Conservation (phyloP, 1,140 invertebrate genomes). For the Paracyclopina nana region DNA sequence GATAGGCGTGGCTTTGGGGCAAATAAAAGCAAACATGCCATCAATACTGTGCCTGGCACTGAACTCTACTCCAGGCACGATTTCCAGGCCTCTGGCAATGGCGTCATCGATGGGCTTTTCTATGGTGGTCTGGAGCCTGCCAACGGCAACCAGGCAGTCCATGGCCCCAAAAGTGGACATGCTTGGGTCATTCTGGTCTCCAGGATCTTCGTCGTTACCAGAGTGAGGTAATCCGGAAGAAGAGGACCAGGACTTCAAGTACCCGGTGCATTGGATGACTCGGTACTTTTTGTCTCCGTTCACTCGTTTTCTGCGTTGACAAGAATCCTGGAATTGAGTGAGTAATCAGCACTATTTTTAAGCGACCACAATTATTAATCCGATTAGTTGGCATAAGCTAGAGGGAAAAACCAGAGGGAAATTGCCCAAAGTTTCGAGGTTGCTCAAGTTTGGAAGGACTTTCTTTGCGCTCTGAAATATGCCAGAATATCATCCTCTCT, state of each 20-base stretch:
- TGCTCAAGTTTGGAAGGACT: too few relatives aligned
- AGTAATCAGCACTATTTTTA: too few relatives aligned
- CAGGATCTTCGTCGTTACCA: not conserved
- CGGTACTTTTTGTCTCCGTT: constrained; percentile 49
- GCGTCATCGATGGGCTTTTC: constrained; percentile 18
- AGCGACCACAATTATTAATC: too few relatives aligned
- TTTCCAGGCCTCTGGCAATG: constrained; percentile 20
- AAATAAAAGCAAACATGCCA: constrained; percentile 40
- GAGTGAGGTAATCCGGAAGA: constrained; percentile 38
- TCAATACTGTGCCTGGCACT: constrained; percentile 37
- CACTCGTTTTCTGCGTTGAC: too few relatives aligned
- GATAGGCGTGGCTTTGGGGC: constrained; percentile 64
- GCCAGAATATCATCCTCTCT: too few relatives aligned
- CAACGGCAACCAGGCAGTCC: constrained; percentile 42
- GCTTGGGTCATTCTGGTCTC: constrained; percentile 14
- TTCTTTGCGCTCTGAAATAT: too few relatives aligned
- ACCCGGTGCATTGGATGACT: constrained; percentile 69
- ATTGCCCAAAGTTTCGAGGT: too few relatives aligned
- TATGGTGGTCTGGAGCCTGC: constrained; percentile 38
- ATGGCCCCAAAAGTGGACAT: too few relatives aligned
- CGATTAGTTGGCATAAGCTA: too few relatives aligned
- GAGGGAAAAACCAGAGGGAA: too few relatives aligned
- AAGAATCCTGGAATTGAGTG: too few relatives aligned
- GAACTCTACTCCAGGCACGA: constrained; percentile 35
- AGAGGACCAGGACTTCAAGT: constrained; percentile 73